These are phyloP conservation scores for Tokudaia tokunoshimensis DNA, from an alignment of 2,797 vertebrate genomes.

Conservation along the genomic window DNA sequence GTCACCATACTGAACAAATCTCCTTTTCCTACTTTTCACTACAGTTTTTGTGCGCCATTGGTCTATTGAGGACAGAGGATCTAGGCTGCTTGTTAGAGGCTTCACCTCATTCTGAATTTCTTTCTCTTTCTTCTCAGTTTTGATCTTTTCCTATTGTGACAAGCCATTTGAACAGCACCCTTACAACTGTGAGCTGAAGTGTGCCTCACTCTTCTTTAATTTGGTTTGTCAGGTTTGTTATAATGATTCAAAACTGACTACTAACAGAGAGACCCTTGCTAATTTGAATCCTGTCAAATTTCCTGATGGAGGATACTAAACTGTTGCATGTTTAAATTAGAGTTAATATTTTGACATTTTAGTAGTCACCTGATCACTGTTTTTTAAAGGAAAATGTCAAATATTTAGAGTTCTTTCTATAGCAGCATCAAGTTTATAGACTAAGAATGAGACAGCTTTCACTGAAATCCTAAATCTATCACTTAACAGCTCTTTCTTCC, in stretches of 20 bases:
- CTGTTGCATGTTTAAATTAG: not conserved
- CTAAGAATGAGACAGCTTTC: not conserved
- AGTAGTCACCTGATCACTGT: not conserved
- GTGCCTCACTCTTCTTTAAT: not conserved
- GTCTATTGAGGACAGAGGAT: too few relatives aligned
- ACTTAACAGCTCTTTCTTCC: not conserved
- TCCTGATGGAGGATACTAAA: not conserved
- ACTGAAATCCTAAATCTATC: not conserved
- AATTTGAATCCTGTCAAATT: not conserved
- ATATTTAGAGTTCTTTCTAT: not conserved
- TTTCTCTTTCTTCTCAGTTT: not conserved
- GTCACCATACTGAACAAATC: too few relatives aligned
- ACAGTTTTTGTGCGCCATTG: not conserved
- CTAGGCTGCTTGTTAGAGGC: not conserved
- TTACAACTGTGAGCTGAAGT: not conserved
- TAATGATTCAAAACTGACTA: not conserved
- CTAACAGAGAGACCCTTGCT: not conserved
- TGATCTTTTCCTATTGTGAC: not conserved
- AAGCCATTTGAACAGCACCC: not conserved
- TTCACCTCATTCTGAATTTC: not conserved
- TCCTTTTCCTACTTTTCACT: not conserved
- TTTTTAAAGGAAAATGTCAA: not conserved
- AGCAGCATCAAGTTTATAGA: not conserved
- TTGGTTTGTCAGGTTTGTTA: not conserved
- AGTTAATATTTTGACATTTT: slow-evolving; percentile 14